Evolutionary conservation across 2,797 vertebrate genomes (phyloP), one percentile per base, ranked within the genome.

Genomic region (Enoplosus armatus): DNA sequence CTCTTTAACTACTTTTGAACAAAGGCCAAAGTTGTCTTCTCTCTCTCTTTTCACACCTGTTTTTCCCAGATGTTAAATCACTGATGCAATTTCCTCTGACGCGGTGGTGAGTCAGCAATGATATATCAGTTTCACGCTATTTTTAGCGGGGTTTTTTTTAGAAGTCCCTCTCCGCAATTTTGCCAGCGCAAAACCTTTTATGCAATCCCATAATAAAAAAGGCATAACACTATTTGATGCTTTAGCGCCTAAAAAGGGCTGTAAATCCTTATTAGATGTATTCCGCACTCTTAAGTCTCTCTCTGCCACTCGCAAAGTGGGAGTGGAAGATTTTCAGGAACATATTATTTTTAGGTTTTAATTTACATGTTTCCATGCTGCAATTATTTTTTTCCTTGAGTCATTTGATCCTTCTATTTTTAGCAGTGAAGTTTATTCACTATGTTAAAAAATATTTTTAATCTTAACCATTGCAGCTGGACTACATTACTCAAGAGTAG

Each of bases 61-160:
- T 59, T 29, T 77, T 29, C 50, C 41, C 54, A 68, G 66, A 48
- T 73, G 60, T 76, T 65, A 45, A 72, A 59, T 65, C 59, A 41
- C 53, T 29, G 45, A 41, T 8, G 11, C 12, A 1, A 4, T 47
- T 69, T 71, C 14, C 22, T 41, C 67, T 73, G 10, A 26, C 1
- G 1, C 31, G 3, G 29, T n/a, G 31, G 29, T 66, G 55, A 74
- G 47, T 79, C 65, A 50, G 61, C 33, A 33, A 3, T 10, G 29
- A 63, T 29, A 15, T 39, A 60, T 65, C 43, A 47, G 39, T 68
- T 64, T 50, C 26, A 47, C 4, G 1, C 56, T 27, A 54, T 76
- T 33, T 56, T 56, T 20, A 55, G 53, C 3, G 11, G 31, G 31
- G 31, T 45, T 53, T 68, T 69, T 74, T 51, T 75, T 48, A 26